phyloP scores from a whole-genome alignment of 2,888 invertebrate genomes.

The Andrena hattorfiana region DNA sequence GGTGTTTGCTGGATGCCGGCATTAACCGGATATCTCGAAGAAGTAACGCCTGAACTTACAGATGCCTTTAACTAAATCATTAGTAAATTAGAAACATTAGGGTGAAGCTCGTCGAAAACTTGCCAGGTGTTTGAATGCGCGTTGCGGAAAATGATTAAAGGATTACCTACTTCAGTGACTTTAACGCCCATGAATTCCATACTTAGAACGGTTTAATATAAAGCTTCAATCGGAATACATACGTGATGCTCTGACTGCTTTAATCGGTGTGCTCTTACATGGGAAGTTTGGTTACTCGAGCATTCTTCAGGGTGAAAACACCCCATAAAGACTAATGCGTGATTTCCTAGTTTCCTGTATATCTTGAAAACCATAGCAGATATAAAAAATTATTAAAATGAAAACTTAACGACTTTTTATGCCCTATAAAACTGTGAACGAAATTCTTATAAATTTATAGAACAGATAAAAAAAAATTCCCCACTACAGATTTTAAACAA shows the following conservation, averaged over 20 bases:
- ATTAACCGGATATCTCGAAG: conserved; percentile 4
- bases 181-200: background rate
- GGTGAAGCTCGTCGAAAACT: background rate
- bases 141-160: background rate
- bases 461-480: no score
- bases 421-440: no score
- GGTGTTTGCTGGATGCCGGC: background rate
- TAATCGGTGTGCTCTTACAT: background rate
- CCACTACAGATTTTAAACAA: no score
- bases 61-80: conserved; percentile 5
- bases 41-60: conserved; percentile 5
- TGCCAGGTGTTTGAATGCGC: background rate
- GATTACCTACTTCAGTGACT: background rate
- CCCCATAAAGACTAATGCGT: no score
- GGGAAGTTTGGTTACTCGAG: no score
- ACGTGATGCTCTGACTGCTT: background rate
- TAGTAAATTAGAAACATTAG: background rate
- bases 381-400: no score
- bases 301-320: no score
- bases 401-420: no score
- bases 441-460: no score
- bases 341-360: no score
- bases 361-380: background rate
- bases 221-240: no score
- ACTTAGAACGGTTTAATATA: no score